phyloP scores from a whole-genome alignment of 2,888 invertebrate genomes.

The Pollenia labialis region DNA sequence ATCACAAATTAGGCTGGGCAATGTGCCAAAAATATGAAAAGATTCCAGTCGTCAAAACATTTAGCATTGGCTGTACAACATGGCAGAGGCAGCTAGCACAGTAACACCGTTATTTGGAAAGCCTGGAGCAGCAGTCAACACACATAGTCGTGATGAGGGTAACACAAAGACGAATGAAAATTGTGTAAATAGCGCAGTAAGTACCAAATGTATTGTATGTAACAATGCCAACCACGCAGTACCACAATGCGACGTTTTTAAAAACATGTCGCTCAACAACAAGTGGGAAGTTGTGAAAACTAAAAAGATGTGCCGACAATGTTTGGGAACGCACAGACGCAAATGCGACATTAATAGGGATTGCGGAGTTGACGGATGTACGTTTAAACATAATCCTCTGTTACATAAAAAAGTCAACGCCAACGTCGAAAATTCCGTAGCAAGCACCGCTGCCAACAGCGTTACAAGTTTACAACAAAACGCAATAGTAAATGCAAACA shows the following conservation, averaged over 20 bases:
- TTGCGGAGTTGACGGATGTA: conserved; percentile 49
- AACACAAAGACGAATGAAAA: background rate
- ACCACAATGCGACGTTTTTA: conserved; percentile 37
- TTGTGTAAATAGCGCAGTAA: background rate
- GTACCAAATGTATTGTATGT: conserved; percentile 30
- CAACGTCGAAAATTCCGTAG: too few relatives aligned
- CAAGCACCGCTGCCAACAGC: too few relatives aligned
- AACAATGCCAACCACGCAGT: conserved; percentile 30
- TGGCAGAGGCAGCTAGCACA: conserved; percentile 44
- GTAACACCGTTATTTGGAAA: conserved; percentile 5
- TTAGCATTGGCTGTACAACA: conserved; percentile 34
- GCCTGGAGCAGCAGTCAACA: background rate
- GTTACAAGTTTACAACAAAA: too few relatives aligned
- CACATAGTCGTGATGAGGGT: background rate
- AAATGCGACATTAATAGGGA: conserved; percentile 42
- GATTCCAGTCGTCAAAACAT: conserved; percentile 23
- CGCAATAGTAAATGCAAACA: too few relatives aligned
- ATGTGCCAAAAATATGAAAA: conserved; percentile 12
- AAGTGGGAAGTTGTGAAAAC: conserved; percentile 51
- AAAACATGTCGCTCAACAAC: conserved; percentile 34
- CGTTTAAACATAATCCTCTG: conserved; percentile 30
- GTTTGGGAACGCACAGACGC: conserved; percentile 49
- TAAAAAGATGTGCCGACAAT: conserved; percentile 51
- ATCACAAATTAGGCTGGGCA: conserved; percentile 37
- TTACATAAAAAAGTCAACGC: too few relatives aligned